These are phyloP conservation scores for Bubo scandiacus DNA, from an alignment of 2,113 vertebrate genomes.

Conservation along the genomic window DNA sequence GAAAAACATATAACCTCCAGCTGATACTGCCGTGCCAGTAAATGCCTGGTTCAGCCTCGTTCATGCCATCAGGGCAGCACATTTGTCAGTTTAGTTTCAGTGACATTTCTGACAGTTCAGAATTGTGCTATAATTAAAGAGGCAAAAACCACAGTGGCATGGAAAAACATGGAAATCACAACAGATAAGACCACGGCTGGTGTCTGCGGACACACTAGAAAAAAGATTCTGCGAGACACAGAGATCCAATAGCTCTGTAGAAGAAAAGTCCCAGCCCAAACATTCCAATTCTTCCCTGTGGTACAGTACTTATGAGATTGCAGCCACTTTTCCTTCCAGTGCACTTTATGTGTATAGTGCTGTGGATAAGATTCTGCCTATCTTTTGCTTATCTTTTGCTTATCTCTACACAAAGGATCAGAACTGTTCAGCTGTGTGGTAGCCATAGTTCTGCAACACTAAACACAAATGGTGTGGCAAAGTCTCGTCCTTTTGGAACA, in stretches of 20 bases:
- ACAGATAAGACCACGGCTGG: neutral
- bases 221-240: neutral
- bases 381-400: neutral
- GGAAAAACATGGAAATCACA: neutral
- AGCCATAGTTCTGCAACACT: neutral
- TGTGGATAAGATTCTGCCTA: neutral
- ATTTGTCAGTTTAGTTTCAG: neutral
- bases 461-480: neutral
- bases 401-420: neutral
- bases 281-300: neutral
- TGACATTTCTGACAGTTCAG: neutral
- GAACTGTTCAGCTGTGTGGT: neutral
- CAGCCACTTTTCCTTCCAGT: neutral
- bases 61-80: neutral
- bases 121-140: neutral
- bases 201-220: neutral
- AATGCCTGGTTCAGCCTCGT: neutral
- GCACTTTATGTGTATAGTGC: neutral
- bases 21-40: neutral
- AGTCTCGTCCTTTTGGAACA: neutral
- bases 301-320: neutral
- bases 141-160: neutral
- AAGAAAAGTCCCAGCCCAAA: neutral
- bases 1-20: neutral
- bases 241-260: neutral